Evolutionary conservation across 2,888 invertebrate species (phyloP), one percentile per base, ranked within the genome.

Genomic region (Cryptocheilus praepositus): DNA sequence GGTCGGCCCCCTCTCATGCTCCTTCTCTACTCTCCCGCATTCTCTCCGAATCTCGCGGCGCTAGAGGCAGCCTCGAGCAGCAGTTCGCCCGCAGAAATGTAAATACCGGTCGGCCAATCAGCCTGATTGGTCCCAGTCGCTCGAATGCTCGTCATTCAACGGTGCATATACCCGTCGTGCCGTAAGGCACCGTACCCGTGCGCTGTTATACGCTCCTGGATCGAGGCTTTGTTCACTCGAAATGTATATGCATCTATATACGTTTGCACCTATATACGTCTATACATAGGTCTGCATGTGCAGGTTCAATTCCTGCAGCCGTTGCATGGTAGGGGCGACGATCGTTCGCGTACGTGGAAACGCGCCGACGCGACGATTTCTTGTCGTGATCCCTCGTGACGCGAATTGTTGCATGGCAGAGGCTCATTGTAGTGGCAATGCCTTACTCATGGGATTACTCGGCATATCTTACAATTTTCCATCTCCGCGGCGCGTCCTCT

Each of bases 101-200:
- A 84, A 86, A 85, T 87, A 86, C 84, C 81, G 80, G 81, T 79
- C 80, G 85, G 85, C 86, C 88, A 88, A 88, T 88, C 88, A 87
- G 87, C 72, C 88, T 87, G 88, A 88, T 88, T 88, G 88, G 86
- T 86, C 85, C 82, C 84, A 84, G 85, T 86, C 86, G 87, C 82
- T 82, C 83, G 85, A 81, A 84, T 86, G 83, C 83, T 80, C 85
- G 82, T 87, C 84, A 84, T 85, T 85, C 85, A 82, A 80, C 79
- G 74, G 72, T 72, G 71, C 74, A 67, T 76, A 79, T 64, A 77
- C 56, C 25, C 19, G 22, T 18, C 70, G 64, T 68, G 70, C 78
- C 76, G 77, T 78, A 79, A 74, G 78, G 77, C 71, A 76, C 66
- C 58, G 54, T 65, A 51, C 62, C 53, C 54, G 61, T 49, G 59